A percentile compares a stretch with the other conserved stretches of the same genome.
These are phyloP conservation scores for Cepaea hortensis DNA, from an alignment of 2,888 invertebrate species.

Conservation along the genomic window DNA sequence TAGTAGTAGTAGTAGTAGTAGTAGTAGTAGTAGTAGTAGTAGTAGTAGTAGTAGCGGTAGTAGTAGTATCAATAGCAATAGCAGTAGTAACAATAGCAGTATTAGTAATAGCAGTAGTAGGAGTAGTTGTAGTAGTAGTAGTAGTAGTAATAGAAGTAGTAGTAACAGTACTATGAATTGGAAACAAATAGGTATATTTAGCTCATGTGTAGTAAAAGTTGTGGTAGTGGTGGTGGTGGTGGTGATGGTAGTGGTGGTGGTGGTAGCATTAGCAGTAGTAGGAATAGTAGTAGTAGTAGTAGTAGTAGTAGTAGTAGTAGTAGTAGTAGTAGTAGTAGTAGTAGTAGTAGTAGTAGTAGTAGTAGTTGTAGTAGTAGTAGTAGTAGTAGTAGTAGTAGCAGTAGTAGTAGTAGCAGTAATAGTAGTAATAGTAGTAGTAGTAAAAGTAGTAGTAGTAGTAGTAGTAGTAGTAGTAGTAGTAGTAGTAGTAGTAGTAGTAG, in stretches of 20 bases:
- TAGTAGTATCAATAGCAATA: background rate
- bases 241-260: too few species aligned
- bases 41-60: background rate
- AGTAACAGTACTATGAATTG: background rate
- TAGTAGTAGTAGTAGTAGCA: constrained; percentile 14
- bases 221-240: background rate
- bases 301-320: constrained; percentile 19
- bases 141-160: background rate
- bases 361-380: background rate
- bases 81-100: background rate
- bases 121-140: background rate
- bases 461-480: constrained; percentile 19
- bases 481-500: constrained; percentile 16
- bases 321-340: constrained; percentile 13
- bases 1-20: background rate
- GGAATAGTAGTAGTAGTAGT: background rate
- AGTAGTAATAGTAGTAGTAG: constrained; percentile 14
- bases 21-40: background rate
- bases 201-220: background rate
- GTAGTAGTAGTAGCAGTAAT: constrained; percentile 6
- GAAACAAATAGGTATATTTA: too few species aligned
- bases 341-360: constrained; percentile 19
- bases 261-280: background rate
- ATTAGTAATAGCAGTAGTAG: background rate
- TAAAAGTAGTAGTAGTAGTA: constrained; percentile 8